Evolutionary conservation across 2,797 vertebrate genomes (phyloP), one percentile per base, ranked within the genome.

Genomic region (Xiphorhynchus erythropygius): DNA sequence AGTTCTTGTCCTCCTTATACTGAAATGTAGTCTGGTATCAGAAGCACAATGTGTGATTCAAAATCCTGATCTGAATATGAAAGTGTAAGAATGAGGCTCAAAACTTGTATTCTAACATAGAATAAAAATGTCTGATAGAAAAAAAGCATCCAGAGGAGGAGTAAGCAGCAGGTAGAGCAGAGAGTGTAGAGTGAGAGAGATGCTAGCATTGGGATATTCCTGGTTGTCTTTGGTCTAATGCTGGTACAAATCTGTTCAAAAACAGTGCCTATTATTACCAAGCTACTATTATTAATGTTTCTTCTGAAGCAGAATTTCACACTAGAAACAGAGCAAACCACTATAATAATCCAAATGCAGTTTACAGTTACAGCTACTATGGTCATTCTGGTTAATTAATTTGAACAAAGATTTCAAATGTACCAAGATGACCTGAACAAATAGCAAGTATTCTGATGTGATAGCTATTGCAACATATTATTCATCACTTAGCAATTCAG

Each of bases 21-120:
- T 47, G 49, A 93, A 69, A 74, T 13, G 10, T 7, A 47, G 9
- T 32, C 42, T 73, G 13, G 3, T 52, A 37, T 47, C 41, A 77
- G 47, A 87, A 85, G 18, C 18, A 62, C 0, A 0, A 47, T 1
- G 11, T 42, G 24, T 44, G 8, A 63, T 50, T 71, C 55, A 8
- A 82, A 68, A 32, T 44, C 71, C 42, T n/a, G 10, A 52, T 50
- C 11, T 39, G 24, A 27, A 17, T 44, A 33, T 5, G 17, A 30
- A 84, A 76, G n/a, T 18, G 5, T 50, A 82, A 92, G 24, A 87
- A 87, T 6, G 10, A 73, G 35, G 22, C 12, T 71, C 13, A 32
- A 35, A 87, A 65, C n/a, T 53, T 47, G 21, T 52, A 39, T 9
- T 60, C 25, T 30, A 50, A 60, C 18, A n/a, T 9, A 50, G 44